Evolutionary conservation across 2,797 vertebrate species (phyloP), one percentile per base, ranked within the genome.

Genomic region (Miichthys miiuy): DNA sequence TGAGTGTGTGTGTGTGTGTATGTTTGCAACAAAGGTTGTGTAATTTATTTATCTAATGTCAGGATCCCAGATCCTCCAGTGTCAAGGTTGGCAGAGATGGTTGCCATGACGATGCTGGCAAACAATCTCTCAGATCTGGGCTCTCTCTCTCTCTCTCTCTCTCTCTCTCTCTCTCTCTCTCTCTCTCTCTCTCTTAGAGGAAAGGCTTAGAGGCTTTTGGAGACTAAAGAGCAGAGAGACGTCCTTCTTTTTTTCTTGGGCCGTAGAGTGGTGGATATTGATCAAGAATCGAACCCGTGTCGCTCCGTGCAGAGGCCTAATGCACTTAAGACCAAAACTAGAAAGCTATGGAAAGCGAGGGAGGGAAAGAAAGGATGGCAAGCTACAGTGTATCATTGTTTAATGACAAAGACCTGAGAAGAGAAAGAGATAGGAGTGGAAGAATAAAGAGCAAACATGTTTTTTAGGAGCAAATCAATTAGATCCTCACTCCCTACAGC

Each of bases 271-370:
- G 88, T 88, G 58, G 79, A 74, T 95, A 95, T 96, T 86, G 95
- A 96, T 95, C 91, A 87, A 87, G 90, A 92, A 96, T 95, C 87
- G 93, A 95, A 94, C 91, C 80, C 81, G 70, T 89, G 90, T 89
- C 63, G 90, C 91, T 92, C 85, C 66, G 89, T 89, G 91, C 90
- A 74, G 85, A 85, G 85, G 92, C 90, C 94, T 95, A 94, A 95
- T 95, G 95, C 92, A 95, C 91, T 94, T 91, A 93, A 87, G 76
- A 93, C 88, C 86, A 79, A 85, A 86, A 87, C 83, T 75, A 90
- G 88, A 92, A 85, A 85, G 77, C 82, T 86, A 86, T 71, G 64
- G 82, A 92, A 81, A 83, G 88, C 41, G 47, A 68, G 34, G 23
- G 47, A 75, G 80, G 52, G 48, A 38, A 55, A 71, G 72, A 75